Conservation (phyloP, 64 coral and sea anemone genomes). For the Montipora capricornis region DNA sequence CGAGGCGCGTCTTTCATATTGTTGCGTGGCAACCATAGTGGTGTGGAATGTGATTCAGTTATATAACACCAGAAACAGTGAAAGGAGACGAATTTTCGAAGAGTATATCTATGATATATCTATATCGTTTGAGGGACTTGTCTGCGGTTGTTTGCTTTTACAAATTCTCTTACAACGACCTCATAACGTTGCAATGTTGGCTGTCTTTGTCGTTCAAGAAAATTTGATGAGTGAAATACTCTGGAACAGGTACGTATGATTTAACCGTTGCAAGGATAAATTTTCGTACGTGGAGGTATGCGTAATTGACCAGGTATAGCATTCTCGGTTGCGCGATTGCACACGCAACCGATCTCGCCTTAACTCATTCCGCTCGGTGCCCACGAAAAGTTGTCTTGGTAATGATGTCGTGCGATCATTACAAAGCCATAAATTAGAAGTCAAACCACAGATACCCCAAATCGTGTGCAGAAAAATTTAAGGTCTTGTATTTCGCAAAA, state of each 20-base stretch:
- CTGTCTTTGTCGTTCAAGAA: conserved; percentile 84
- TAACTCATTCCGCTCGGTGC: too few species aligned
- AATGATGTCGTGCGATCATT: too few species aligned
- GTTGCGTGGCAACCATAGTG: conserved; percentile 68
- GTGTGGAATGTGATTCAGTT: conserved; percentile 33
- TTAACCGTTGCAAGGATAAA: background rate
- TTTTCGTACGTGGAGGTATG: too few species aligned
- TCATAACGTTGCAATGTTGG: conserved; percentile 73
- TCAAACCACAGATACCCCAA: too few species aligned
- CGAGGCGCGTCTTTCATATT: conserved; percentile 84
- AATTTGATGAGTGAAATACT: conserved; percentile 50
- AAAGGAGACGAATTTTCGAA: conserved; percentile 9
- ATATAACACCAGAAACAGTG: conserved; percentile 25
- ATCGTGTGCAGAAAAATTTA: too few species aligned
- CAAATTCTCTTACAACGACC: conserved; percentile 74
- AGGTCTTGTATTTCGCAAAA: too few species aligned
- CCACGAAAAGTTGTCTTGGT: too few species aligned
- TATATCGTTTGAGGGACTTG: conserved; percentile 44
- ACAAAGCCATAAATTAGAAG: too few species aligned
- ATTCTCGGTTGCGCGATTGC: too few species aligned
- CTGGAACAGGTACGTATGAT: conserved; percentile 65
- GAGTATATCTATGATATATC: conserved; percentile 24
- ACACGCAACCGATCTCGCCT: too few species aligned
- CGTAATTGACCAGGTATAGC: too few species aligned
- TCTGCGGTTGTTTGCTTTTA: conserved; percentile 63